Evolutionary conservation across 37 sponge, comb jelly and placozoan genomes (phyloP).

Genomic region (Agelas oroides): DNA sequence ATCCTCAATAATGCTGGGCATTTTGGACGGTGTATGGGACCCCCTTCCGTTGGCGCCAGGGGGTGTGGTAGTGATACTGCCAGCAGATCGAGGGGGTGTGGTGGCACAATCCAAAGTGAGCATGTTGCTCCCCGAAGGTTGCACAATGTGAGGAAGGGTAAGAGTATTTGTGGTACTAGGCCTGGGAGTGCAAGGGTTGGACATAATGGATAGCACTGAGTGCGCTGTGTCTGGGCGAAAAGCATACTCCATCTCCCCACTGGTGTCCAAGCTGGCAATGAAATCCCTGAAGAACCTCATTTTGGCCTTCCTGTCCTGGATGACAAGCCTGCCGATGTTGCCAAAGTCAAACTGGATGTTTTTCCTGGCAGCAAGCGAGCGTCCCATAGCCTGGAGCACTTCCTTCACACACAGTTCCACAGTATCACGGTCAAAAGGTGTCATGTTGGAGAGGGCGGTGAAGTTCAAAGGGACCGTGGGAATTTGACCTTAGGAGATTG

Average conservation of each 20-base stretch:
- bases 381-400: slow-evolving; percentile 67
- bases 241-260: slow-evolving; percentile 64
- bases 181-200: slow-evolving; percentile 28
- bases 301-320: slow-evolving; percentile 73
- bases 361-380: slow-evolving; percentile 37
- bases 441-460: slow-evolving; percentile 72
- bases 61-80: too few relatives aligned
- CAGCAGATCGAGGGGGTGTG: neutral
- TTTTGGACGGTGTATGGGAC: neutral
- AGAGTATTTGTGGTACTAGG: neutral
- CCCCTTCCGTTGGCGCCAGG: too few relatives aligned
- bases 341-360: slow-evolving; percentile 66
- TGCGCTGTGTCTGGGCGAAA: slow-evolving; percentile 19
- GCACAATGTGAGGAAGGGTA: slow-evolving; percentile 19
- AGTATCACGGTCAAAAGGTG: slow-evolving; percentile 66
- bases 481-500: slow-evolving; percentile 67
- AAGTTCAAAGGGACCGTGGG: slow-evolving; percentile 85
- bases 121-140: neutral
- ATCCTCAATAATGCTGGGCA: slow-evolving; percentile 6
- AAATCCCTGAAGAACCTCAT: slow-evolving; percentile 91
- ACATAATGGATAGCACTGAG: slow-evolving; percentile 50
- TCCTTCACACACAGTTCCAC: slow-evolving; percentile 84
- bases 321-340: slow-evolving; percentile 72
- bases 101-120: slow-evolving; percentile 6
- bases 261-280: slow-evolving; percentile 64